Conservation (phyloP, 2,797 vertebrate genomes). For the Diglossa cyanea region DNA sequence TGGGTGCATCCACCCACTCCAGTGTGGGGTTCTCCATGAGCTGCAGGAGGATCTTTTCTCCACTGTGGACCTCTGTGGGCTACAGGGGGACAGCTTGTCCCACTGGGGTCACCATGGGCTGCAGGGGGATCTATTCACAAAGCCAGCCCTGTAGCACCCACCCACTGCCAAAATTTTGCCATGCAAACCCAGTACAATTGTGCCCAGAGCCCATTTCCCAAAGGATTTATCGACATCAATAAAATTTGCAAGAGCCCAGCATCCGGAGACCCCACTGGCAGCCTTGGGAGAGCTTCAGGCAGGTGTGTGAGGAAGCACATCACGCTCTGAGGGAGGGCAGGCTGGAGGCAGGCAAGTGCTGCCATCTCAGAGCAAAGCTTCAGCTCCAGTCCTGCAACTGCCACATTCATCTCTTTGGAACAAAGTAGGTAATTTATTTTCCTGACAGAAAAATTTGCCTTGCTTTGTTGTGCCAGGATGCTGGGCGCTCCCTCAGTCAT, state of each 20-base stretch:
- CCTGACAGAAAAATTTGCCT: not conserved
- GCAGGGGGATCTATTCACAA: not conserved
- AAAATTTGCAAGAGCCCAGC: not conserved
- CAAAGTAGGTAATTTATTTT: not conserved
- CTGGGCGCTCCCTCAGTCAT: not conserved
- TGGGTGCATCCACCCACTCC: not conserved
- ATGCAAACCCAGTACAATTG: fast-evolving
- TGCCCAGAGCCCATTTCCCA: fast-evolving
- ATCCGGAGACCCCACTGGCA: not conserved
- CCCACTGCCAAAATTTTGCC: not conserved
- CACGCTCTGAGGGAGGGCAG: not conserved
- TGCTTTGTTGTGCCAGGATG: not conserved
- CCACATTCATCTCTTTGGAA: fast-evolving
- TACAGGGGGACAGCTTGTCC: not conserved
- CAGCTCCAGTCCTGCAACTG: not conserved
- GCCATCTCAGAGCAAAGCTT: not conserved
- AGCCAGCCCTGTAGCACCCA: not conserved
- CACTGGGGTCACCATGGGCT: not conserved
- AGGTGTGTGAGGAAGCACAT: not conserved
- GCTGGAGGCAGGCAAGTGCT: fast-evolving
- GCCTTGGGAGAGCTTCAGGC: not conserved
- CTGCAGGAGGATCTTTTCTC: not conserved
- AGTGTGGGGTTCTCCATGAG: fast-evolving
- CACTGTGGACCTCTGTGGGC: not conserved
- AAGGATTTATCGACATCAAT: not conserved